Evolutionary conservation across 2,113 vertebrate genomes (phyloP).

Genomic region (Tragulus kanchil): DNA sequence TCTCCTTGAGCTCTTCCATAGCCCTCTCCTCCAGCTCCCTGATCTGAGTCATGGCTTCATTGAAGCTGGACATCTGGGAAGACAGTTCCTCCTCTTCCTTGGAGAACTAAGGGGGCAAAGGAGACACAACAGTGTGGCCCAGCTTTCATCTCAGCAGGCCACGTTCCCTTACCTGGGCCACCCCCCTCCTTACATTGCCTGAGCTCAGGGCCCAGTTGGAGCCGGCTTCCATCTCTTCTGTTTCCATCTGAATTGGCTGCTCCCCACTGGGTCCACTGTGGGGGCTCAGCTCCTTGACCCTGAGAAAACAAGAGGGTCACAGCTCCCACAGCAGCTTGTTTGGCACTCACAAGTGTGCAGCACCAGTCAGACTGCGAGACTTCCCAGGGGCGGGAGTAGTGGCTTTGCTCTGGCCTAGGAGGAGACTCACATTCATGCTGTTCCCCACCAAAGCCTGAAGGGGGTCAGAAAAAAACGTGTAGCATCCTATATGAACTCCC

Average conservation of each 20-base stretch:
- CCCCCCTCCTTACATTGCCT: slow-evolving; percentile 78
- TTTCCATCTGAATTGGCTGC: slow-evolving; percentile 87
- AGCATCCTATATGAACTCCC: not conserved
- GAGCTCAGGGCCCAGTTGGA: slow-evolving; percentile 36
- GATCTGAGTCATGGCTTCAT: slow-evolving; percentile 87
- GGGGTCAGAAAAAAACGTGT: slow-evolving; percentile 66
- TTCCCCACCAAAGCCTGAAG: slow-evolving; percentile 88
- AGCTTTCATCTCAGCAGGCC: not conserved
- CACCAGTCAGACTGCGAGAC: not conserved
- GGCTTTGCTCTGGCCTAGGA: not conserved
- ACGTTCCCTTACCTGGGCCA: not conserved
- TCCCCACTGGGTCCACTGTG: slow-evolving; percentile 83
- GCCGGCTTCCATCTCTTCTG: slow-evolving; percentile 77
- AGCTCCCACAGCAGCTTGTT: not conserved
- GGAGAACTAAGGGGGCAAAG: slow-evolving; percentile 76
- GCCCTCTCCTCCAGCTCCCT: slow-evolving; percentile 87
- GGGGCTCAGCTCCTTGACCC: slow-evolving; percentile 90
- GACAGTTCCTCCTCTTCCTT: slow-evolving; percentile 88
- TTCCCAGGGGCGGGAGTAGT: not conserved
- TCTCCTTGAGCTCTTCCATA: slow-evolving; percentile 87
- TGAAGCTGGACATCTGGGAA: slow-evolving; percentile 86
- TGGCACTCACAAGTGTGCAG: not conserved
- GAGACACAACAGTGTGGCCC: slow-evolving; percentile 13
- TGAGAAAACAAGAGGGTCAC: slow-evolving; percentile 77
- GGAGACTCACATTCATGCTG: slow-evolving; percentile 64